Percentiles rank a stretch among this genome's conserved stretches.
Conservation (phyloP, 1,140 invertebrate genomes). For the Scaptomyza hsui region DNA sequence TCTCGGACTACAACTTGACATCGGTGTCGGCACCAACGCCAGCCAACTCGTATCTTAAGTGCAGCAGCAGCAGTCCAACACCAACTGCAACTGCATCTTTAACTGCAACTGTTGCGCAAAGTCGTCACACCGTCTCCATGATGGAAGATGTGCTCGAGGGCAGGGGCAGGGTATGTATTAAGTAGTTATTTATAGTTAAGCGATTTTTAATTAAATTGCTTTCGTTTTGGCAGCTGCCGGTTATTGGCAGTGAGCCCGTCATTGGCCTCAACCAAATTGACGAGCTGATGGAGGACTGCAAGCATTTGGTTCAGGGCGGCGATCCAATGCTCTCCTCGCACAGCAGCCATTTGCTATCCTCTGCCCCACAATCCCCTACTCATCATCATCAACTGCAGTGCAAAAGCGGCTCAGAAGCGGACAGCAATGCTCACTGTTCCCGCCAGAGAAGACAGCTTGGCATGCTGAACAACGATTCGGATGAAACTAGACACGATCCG, state of each 20-base stretch:
- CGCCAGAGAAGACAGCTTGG: slow-evolving; percentile 7
- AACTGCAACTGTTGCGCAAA: slow-evolving; percentile 25
- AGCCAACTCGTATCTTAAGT: slow-evolving; percentile 65
- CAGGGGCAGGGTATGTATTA: slow-evolving; percentile 47
- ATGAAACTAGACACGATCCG: slow-evolving; percentile 54
- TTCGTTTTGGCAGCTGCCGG: slow-evolving; percentile 47
- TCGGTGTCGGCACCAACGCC: slow-evolving; percentile 75
- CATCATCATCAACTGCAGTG: not conserved
- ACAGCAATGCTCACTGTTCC: slow-evolving; percentile 1
- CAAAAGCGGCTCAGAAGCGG: not conserved
- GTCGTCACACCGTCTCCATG: slow-evolving; percentile 48
- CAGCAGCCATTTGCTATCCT: slow-evolving; percentile 84
- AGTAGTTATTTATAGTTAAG: too few species aligned
- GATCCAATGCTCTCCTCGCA: slow-evolving; percentile 86
- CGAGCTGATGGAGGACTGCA: slow-evolving; percentile 91
- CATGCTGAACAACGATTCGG: slow-evolving; percentile 20
- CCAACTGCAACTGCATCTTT: slow-evolving; percentile 8
- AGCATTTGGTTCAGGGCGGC: slow-evolving; percentile 87
- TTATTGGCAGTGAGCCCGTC: slow-evolving; percentile 84
- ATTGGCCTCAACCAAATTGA: slow-evolving; percentile 90
- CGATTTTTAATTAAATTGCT: too few species aligned
- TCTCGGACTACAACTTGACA: slow-evolving; percentile 85
- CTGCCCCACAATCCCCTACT: slow-evolving; percentile 85
- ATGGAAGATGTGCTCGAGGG: slow-evolving; percentile 54
- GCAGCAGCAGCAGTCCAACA: slow-evolving; percentile 36